Evolutionary conservation across 2,888 invertebrate genomes (phyloP).

Genomic region (Zeuzera pyrina): DNA sequence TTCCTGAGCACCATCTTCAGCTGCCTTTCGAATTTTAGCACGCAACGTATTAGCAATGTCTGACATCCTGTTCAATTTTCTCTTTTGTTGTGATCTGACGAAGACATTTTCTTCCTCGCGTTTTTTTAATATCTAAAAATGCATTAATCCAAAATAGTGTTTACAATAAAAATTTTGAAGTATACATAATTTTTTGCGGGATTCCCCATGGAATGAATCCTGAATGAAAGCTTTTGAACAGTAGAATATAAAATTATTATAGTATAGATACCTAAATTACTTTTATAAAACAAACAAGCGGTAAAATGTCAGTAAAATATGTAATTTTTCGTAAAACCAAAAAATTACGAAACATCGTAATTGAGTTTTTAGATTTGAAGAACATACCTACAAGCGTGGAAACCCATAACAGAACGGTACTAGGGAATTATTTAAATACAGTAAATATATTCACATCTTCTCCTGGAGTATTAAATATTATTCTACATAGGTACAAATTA

Average conservation of each 20-base stretch:
- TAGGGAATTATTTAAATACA: too few relatives aligned
- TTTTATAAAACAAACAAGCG: too few relatives aligned
- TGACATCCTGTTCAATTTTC: slow-evolving; percentile 82
- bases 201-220: too few relatives aligned
- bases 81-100: slow-evolving; percentile 84
- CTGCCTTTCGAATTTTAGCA: slow-evolving; percentile 76
- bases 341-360: neutral
- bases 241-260: too few relatives aligned
- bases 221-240: too few relatives aligned
- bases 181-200: too few relatives aligned
- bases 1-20: slow-evolving; percentile 76
- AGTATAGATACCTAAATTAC: too few relatives aligned
- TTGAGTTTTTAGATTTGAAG: neutral
- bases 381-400: too few relatives aligned
- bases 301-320: neutral
- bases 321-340: neutral
- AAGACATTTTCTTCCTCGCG: slow-evolving; percentile 90
- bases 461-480: neutral
- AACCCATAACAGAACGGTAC: too few relatives aligned
- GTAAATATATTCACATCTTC: too few relatives aligned
- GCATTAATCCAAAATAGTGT: too few relatives aligned
- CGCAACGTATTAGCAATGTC: slow-evolving; percentile 79
- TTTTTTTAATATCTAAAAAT: slow-evolving; percentile 78
- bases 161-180: too few relatives aligned
- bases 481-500: slow-evolving; percentile 4